Conservation (phyloP, 2,888 invertebrate genomes). For the Vandiemenella viatica region DNA sequence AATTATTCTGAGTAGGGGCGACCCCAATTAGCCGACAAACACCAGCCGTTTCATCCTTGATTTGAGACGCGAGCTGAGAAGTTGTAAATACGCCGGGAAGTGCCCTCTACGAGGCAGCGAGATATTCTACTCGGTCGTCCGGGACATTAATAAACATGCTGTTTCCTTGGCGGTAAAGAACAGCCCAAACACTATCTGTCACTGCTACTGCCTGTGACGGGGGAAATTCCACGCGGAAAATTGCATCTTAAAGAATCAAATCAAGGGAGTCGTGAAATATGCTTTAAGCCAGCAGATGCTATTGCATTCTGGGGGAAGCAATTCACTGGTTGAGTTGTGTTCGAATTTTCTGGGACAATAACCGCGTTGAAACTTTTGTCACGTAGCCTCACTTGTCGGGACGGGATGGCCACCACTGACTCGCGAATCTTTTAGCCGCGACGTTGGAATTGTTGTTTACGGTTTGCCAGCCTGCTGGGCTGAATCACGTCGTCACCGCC, state of each 20-base stretch:
- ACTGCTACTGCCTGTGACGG: background rate
- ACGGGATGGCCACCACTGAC: too few species aligned
- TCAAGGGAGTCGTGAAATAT: background rate
- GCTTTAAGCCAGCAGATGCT: background rate
- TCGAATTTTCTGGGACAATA: slow-evolving; percentile 5
- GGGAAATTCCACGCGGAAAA: background rate
- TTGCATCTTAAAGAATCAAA: background rate
- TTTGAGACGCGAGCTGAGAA: too few species aligned
- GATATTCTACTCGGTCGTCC: background rate
- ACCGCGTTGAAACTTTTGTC: slow-evolving; percentile 6
- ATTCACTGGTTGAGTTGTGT: slow-evolving; percentile 5
- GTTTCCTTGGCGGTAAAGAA: background rate
- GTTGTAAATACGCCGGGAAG: background rate
- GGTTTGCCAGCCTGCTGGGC: too few species aligned
- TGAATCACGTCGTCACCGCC: too few species aligned
- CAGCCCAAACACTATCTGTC: background rate
- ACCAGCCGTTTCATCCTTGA: too few species aligned
- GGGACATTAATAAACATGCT: background rate
- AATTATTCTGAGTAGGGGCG: too few species aligned
- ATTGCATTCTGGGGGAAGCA: background rate
- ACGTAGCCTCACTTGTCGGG: slow-evolving; percentile 2
- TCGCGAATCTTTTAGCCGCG: background rate
- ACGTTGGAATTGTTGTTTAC: too few species aligned
- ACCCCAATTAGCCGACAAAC: too few species aligned
- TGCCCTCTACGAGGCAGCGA: background rate